These are phyloP conservation scores for Leucosticte australis DNA, from an alignment of 2,113 vertebrate genomes.

Conservation along the genomic window DNA sequence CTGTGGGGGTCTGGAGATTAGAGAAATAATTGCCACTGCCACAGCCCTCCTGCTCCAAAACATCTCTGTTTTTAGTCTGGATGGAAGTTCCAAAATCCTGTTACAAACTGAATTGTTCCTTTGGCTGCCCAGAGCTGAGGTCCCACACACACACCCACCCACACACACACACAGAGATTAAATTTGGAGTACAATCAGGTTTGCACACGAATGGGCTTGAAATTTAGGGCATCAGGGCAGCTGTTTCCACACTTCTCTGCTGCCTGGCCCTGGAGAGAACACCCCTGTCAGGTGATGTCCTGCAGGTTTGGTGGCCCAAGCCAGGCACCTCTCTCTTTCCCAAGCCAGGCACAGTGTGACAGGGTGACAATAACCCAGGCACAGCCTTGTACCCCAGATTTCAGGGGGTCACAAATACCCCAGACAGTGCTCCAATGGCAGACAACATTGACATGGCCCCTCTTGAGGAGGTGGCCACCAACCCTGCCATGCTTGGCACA, in stretches of 20 bases:
- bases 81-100: not conserved
- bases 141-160: not conserved
- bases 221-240: not conserved
- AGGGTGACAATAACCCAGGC: not conserved
- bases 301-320: not conserved
- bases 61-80: not conserved
- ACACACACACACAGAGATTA: not conserved
- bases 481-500: accelerated
- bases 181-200: not conserved
- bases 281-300: not conserved
- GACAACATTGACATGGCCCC: accelerated
- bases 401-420: not conserved
- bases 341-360: not conserved
- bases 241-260: accelerated
- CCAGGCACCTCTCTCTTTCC: accelerated
- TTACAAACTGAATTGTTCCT: not conserved
- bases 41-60: not conserved
- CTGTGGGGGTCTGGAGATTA: not conserved
- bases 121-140: not conserved
- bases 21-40: not conserved
- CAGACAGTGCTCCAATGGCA: accelerated
- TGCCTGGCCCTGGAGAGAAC: not conserved
- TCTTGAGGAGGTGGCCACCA: not conserved
- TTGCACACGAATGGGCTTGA: not conserved
- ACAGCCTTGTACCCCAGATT: accelerated